Evolutionary conservation across 2,797 vertebrate genomes (phyloP).

Genomic region (Gila robusta): DNA sequence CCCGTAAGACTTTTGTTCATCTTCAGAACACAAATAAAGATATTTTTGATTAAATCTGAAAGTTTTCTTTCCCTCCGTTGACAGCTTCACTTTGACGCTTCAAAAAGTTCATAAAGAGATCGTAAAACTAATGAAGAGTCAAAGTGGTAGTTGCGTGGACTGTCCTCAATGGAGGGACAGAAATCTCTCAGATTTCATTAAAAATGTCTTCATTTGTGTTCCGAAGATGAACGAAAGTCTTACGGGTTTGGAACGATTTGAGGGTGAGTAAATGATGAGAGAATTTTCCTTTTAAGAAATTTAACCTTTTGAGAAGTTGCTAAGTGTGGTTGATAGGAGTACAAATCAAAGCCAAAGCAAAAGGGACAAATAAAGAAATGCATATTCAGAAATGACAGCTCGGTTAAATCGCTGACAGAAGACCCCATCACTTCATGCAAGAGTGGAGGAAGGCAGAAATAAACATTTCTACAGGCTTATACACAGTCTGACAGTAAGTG

Average conservation of each 20-base stretch:
- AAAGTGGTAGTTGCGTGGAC: neutral
- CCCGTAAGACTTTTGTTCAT: neutral
- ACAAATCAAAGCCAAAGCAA: neutral
- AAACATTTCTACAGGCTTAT: constrained; percentile 64
- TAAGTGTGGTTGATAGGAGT: neutral
- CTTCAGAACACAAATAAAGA: neutral
- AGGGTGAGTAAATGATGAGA: neutral
- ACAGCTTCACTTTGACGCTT: neutral
- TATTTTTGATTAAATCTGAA: neutral
- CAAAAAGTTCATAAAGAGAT: neutral
- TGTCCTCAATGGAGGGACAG: neutral
- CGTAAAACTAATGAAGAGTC: neutral
- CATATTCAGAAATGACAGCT: constrained; percentile 51
- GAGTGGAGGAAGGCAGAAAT: constrained; percentile 44
- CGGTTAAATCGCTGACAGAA: constrained; percentile 45
- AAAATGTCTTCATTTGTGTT: neutral
- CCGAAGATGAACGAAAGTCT: neutral
- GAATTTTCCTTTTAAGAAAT: neutral
- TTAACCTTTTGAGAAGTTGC: neutral
- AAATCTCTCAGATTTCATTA: neutral
- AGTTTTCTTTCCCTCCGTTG: neutral
- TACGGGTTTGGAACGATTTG: neutral
- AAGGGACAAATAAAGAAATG: constrained; percentile 55
- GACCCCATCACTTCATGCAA: constrained; percentile 28
- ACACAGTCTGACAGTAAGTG: constrained; percentile 68